Conservation (phyloP, 2,888 invertebrate species). For the Adineta ricciae region DNA sequence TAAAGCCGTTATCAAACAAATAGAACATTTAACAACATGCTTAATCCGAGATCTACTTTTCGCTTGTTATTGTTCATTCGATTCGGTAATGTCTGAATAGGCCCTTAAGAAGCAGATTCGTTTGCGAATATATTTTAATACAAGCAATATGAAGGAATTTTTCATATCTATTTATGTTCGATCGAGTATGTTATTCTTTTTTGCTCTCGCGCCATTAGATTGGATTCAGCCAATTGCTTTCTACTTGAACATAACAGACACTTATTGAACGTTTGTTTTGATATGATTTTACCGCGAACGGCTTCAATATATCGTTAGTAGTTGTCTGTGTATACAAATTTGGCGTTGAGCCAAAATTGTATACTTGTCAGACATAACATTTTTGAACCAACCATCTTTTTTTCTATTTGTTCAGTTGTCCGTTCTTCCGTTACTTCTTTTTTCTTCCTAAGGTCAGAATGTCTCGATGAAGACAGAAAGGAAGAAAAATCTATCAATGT, state of each 20-base stretch:
- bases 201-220: too few relatives aligned
- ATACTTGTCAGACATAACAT: background rate
- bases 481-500: slow-evolving; percentile 8
- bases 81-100: background rate
- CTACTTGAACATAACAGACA: background rate
- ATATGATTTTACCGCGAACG: background rate
- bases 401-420: background rate
- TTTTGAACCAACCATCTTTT: background rate
- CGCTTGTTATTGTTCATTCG: background rate
- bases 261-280: background rate
- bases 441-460: background rate
- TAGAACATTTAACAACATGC: background rate
- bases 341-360: background rate
- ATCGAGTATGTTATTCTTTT: background rate
- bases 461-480: background rate
- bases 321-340: background rate
- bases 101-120: background rate
- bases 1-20: slow-evolving; percentile 9
- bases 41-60: background rate
- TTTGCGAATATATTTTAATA: background rate
- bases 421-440: background rate
- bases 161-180: background rate
- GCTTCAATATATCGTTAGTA: background rate
- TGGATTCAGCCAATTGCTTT: background rate
- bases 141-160: background rate